phyloP scores from a whole-genome alignment of 2,888 invertebrate genomes.

The Ellobium chinense region DNA sequence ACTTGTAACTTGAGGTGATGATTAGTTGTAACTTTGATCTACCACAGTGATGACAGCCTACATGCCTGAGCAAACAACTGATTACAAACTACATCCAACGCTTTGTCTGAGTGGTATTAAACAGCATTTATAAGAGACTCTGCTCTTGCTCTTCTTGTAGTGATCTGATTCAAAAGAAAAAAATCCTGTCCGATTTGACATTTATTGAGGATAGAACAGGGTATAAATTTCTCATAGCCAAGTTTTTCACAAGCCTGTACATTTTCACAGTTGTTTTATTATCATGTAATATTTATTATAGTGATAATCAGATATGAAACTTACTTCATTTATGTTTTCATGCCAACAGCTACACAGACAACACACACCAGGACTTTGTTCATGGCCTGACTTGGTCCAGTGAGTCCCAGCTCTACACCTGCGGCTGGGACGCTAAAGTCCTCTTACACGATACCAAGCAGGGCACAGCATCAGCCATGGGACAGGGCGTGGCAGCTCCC shows the following conservation, averaged over 20 bases:
- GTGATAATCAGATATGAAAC: no score
- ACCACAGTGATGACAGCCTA: background rate
- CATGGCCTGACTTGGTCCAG: conserved; percentile 36
- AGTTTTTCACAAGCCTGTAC: no score
- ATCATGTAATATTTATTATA: no score
- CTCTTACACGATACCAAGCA: conserved; percentile 21
- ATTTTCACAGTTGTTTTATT: no score
- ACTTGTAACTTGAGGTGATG: no score
- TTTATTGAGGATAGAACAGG: no score
- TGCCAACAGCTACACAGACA: conserved; percentile 12
- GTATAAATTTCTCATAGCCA: no score
- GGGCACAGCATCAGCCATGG: background rate
- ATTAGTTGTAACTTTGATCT: no score
- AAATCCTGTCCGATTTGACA: no score
- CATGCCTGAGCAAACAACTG: background rate
- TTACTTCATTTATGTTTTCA: background rate
- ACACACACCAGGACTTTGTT: conserved; percentile 38
- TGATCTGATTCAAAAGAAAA: no score
- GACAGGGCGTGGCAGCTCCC: background rate
- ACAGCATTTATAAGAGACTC: no score
- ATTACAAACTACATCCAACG: background rate
- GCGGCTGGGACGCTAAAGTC: conserved; percentile 39
- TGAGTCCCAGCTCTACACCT: conserved; percentile 32
- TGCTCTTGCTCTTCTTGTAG: no score
- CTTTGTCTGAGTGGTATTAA: background rate